These are phyloP conservation scores for Aplocera efformata DNA, from an alignment of 2,888 invertebrate species.

Conservation along the genomic window DNA sequence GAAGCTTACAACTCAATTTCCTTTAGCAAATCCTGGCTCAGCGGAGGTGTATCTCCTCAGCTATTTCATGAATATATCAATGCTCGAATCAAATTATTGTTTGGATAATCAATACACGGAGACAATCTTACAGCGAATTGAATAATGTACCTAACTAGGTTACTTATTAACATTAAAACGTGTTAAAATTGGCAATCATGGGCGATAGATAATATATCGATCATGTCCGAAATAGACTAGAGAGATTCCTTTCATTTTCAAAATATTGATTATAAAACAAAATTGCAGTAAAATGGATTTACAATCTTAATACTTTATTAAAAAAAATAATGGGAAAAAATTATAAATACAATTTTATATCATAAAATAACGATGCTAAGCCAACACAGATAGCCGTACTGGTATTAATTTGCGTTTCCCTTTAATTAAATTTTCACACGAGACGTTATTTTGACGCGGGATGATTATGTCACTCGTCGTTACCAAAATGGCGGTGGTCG, in stretches of 20 bases:
- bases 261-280: background rate
- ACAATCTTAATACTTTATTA: no score
- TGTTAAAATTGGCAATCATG: no score
- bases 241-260: background rate
- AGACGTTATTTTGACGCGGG: conserved; percentile 30
- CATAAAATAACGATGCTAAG: background rate
- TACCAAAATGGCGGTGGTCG: conserved; percentile 64
- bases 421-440: conserved; percentile 32
- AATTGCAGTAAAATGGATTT: no score
- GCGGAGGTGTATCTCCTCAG: conserved; percentile 49
- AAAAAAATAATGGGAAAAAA: no score
- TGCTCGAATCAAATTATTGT: conserved; percentile 28
- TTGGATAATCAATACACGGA: conserved; percentile 22
- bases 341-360: background rate
- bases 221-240: no score
- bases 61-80: conserved; percentile 55
- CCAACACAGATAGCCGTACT: conserved; percentile 6
- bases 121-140: background rate
- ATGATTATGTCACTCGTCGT: conserved; percentile 49
- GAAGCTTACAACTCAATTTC: conserved; percentile 67
- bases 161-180: no score
- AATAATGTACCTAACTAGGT: no score
- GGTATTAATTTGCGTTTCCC: conserved; percentile 28
- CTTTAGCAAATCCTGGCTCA: conserved; percentile 61
- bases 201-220: no score